A percentile compares a stretch with the other conserved stretches of the same genome.
These are phyloP conservation scores for Wiebesia pumilae DNA, from an alignment of 1,140 invertebrate species.

Conservation along the genomic window DNA sequence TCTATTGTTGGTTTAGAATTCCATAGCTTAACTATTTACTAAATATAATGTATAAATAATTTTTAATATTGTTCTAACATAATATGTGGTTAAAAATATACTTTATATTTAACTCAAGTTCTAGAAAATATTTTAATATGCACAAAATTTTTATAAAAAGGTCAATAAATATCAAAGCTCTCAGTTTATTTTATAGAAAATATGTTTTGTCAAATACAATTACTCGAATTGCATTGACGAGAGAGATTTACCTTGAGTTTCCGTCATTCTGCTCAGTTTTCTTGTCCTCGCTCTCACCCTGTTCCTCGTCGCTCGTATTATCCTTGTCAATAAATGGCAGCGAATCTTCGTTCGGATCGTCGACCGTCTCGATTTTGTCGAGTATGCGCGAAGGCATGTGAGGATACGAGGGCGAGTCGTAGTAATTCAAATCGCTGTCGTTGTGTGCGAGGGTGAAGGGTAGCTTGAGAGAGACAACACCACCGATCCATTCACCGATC, in stretches of 20 bases:
- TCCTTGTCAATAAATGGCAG: conserved; percentile 50
- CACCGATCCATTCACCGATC: conserved; percentile 85
- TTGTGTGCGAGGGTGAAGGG: conserved; percentile 85
- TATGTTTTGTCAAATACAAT: not conserved
- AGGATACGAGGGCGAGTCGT: conserved; percentile 55
- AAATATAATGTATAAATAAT: too few species aligned
- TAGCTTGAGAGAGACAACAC: conserved; percentile 85
- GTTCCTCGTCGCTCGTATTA: conserved; percentile 39
- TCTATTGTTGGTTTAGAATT: not conserved
- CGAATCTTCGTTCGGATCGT: conserved; percentile 51
- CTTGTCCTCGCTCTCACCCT: conserved; percentile 1
- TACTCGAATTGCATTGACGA: not conserved
- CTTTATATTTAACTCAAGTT: too few species aligned
- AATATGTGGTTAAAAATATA: not conserved
- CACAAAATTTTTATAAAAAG: too few species aligned
- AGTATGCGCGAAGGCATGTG: conserved; percentile 40
- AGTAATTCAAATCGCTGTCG: conserved; percentile 66
- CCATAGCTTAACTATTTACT: not conserved
- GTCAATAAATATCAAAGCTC: not conserved
- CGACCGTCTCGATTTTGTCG: conserved; percentile 51
- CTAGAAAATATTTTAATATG: too few species aligned
- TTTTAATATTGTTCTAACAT: not conserved
- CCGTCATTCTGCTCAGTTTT: not conserved
- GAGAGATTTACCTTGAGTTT: not conserved
- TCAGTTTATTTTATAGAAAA: not conserved